Evolutionary conservation across 1,140 invertebrate genomes (phyloP), one percentile per base, ranked within the genome.

Genomic region (Halictus rubicundus): DNA sequence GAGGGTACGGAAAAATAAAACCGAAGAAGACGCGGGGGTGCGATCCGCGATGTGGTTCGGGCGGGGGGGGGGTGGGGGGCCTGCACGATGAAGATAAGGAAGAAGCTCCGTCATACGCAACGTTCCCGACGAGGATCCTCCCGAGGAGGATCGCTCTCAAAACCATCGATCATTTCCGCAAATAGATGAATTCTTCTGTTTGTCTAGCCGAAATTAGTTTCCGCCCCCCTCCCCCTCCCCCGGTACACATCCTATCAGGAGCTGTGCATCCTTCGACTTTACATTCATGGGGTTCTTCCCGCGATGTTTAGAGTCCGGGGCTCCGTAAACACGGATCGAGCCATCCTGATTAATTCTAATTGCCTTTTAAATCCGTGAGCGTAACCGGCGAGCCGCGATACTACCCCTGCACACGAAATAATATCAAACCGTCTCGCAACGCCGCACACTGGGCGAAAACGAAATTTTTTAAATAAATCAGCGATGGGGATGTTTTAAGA

Each of bases 81-180:
- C 87, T 88, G 88, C 8, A 60, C 72, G 60, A 79, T 46, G 78
- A 72, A 86, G 88, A 89, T 89, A 89, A 89, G 88, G 68, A 32
- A 32, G 32, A 32, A 32, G 76, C 68, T 79, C 83, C 60, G 32
- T 54, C 57, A 27, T 60, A 39, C 73, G 60, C 60, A 80, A 87
- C 9, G 10, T 10, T 10, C 10, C 42, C 14, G 42, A 46, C 12
- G 42, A 46, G n/a, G n/a, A n/a, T n/a, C n/a, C n/a, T n/a, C n/a
- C n/a, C n/a, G n/a, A 46, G 42, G 42, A 46, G 9, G 83, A 84
- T 86, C 80, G 52, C 71, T 27, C 71, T 27, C 54, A 65, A 64
- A 32, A 64, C 74, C 77, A 89, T 88, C 88, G 80, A 89, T 89
- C 88, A 87, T 75, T 60, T 81, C 42, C 65, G 69, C 68, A 84